Evolutionary conservation across 1,140 invertebrate genomes (phyloP).

Genomic region (Caligus rogercresseyi): DNA sequence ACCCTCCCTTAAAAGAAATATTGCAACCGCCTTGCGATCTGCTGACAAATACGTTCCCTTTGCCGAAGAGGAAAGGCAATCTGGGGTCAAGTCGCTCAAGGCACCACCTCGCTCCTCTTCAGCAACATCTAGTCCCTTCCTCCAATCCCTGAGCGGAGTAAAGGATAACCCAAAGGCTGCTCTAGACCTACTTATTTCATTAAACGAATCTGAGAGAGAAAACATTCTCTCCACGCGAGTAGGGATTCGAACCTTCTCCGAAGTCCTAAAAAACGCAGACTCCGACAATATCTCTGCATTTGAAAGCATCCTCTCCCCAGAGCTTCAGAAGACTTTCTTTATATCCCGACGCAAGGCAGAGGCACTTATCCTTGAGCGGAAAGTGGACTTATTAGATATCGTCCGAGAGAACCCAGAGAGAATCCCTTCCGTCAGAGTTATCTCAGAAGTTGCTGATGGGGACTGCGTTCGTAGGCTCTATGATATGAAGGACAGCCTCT

Average conservation of each 20-base stretch:
- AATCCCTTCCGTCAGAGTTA: neutral
- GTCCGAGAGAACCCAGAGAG: neutral
- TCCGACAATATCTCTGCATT: neutral
- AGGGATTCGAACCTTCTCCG: neutral
- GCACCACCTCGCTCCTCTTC: neutral
- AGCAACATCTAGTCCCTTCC: neutral
- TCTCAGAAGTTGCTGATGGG: neutral
- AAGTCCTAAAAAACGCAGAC: neutral
- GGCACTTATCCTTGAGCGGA: neutral
- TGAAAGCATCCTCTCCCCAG: neutral
- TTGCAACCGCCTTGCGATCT: constrained; percentile 44
- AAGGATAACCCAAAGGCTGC: neutral
- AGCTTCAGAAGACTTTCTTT: neutral
- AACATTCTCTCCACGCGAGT: neutral
- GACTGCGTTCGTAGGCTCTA: neutral
- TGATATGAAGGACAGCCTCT: neutral
- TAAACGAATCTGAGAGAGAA: neutral
- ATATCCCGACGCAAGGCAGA: neutral
- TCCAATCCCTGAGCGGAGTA: neutral
- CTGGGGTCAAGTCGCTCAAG: neutral
- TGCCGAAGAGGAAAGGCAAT: constrained; percentile 29
- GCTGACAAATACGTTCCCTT: constrained; percentile 49
- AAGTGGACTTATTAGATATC: neutral
- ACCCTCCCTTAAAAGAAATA: constrained; percentile 41
- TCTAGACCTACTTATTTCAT: neutral